Evolutionary conservation across 2,888 invertebrate species (phyloP), one percentile per base, ranked within the genome.

Genomic region (Cerceris ruficornis): DNA sequence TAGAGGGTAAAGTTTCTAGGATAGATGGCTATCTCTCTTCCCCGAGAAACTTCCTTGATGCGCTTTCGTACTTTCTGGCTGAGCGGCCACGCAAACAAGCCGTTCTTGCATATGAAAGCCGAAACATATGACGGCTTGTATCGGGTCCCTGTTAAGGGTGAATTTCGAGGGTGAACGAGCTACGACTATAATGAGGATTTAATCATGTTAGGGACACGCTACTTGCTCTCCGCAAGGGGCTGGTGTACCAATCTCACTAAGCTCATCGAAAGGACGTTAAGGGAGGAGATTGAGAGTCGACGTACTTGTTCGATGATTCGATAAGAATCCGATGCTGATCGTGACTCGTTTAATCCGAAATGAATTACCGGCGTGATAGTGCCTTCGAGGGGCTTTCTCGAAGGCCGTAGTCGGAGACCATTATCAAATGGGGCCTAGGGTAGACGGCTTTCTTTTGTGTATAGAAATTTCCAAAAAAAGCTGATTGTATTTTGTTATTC

Each of bases 171-270:
- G 68, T 79, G 82, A 81, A 77, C 78, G 84, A 83, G 77, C 83
- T 80, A 65, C 80, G 69, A 61, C 72, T 80, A 69, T 85, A 88
- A 89, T 71, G 86, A 87, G 86, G 77, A 83, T 86, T 87, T 87
- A 87, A 89, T 88, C 84, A 85, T 78, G 75, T 85, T 84, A 83
- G 54, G 75, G 65, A 70, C 58, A 49, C 60, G 66, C 72, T 74
- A 57, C 42, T 75, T 65, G 54, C 54, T 55, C 68, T 9, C 28
- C 28, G 46, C 8, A 11, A 49, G 9, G 15, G 15, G 67, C 75
- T 2, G 28, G 28, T 28, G 67, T 65, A 62, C 43, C 72, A 67
- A 75, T 65, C 50, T 64, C 61, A 55, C 54, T 28, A 42, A 70
- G 49, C 59, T 74, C 62, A 70, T 80, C 61, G 58, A 73, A 70